phyloP scores from a whole-genome alignment of 2,797 vertebrate species.

The Natrix natrix region DNA sequence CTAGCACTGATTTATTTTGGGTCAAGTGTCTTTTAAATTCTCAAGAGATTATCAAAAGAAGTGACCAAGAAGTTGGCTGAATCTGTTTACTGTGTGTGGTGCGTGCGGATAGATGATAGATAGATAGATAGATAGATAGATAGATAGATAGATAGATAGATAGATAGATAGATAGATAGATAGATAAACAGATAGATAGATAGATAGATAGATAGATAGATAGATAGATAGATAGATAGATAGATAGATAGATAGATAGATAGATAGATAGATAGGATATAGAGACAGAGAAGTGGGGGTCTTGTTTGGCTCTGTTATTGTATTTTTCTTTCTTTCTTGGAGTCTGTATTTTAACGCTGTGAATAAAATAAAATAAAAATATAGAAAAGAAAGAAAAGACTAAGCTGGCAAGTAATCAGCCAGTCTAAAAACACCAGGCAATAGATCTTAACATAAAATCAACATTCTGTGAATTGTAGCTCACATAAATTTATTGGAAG shows the following conservation, averaged over 20 bases:
- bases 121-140: no score
- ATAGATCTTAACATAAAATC: slow-evolving; percentile 32
- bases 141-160: no score
- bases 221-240: no score
- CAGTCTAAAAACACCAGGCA: not conserved
- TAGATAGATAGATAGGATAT: no score
- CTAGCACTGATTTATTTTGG: not conserved
- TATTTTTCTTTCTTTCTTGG: not conserved
- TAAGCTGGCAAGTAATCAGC: not conserved
- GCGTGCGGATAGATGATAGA: no score
- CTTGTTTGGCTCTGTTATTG: not conserved
- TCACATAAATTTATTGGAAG: slow-evolving; percentile 34
- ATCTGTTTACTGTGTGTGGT: no score
- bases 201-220: no score
- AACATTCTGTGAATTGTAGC: slow-evolving; percentile 39
- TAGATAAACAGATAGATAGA: no score
- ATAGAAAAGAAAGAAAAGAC: not conserved
- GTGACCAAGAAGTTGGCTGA: no score
- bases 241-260: no score
- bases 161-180: no score
- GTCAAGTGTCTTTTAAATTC: not conserved
- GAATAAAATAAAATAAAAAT: not conserved
- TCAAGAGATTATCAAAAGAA: not conserved
- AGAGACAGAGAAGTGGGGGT: no score
- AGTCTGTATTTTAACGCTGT: not conserved